Conservation (phyloP, 2,888 invertebrate species). For the Teleogryllus oceanicus region DNA sequence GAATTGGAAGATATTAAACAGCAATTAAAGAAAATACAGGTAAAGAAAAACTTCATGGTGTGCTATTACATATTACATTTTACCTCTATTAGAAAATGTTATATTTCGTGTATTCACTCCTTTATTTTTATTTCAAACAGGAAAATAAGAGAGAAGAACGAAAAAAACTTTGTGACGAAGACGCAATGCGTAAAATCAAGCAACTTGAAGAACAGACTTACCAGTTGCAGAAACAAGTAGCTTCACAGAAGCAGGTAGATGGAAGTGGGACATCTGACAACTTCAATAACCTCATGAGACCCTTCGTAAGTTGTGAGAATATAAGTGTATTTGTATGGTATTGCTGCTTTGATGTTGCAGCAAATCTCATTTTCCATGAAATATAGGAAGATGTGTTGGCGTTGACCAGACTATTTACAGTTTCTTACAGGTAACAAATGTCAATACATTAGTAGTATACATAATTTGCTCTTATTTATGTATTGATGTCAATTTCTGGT, state of each 20-base stretch:
- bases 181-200: slow-evolving; percentile 89
- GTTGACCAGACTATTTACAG: too few species aligned
- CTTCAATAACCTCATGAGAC: slow-evolving; percentile 39
- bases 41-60: slow-evolving; percentile 41
- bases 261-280: slow-evolving; percentile 39
- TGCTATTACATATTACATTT: neutral
- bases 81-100: slow-evolving; percentile 4
- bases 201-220: slow-evolving; percentile 91
- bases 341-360: too few species aligned
- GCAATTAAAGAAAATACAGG: slow-evolving; percentile 81
- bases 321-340: too few species aligned
- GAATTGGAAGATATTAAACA: slow-evolving; percentile 86
- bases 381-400: too few species aligned
- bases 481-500: too few species aligned
- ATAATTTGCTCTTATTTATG: too few species aligned
- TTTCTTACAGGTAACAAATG: too few species aligned
- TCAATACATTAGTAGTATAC: too few species aligned
- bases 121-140: slow-evolving; percentile 47
- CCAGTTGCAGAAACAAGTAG: slow-evolving; percentile 85
- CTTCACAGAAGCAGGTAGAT: slow-evolving; percentile 73
- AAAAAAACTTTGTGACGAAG: slow-evolving; percentile 90
- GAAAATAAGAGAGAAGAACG: slow-evolving; percentile 88
- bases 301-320: slow-evolving; percentile 36
- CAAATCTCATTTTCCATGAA: too few species aligned
- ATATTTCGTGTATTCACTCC: neutral